These are phyloP conservation scores for Cololabis saira DNA, from an alignment of 2,113 vertebrate species.

Conservation along the genomic window DNA sequence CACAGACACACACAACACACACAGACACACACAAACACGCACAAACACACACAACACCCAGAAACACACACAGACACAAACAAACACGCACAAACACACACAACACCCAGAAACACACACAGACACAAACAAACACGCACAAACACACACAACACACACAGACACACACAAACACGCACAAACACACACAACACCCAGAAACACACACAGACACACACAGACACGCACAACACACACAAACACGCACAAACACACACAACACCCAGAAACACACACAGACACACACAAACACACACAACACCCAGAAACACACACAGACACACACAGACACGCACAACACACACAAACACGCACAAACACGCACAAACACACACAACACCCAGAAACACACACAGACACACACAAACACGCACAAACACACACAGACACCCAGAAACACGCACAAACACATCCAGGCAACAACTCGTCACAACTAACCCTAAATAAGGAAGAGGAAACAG, in stretches of 20 bases:
- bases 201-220: too few species aligned
- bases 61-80: constrained; percentile 54
- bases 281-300: constrained; percentile 27
- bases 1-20: constrained; percentile 16
- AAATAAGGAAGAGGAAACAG: background rate
- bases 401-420: too few species aligned
- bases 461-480: constrained; percentile 13
- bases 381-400: too few species aligned
- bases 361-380: constrained; percentile 17
- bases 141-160: constrained; percentile 58
- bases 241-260: too few species aligned
- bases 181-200: constrained; percentile 6
- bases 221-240: constrained; percentile 59
- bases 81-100: constrained; percentile 34
- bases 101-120: background rate
- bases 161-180: constrained; percentile 59
- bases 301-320: too few species aligned
- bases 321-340: too few species aligned
- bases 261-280: too few species aligned
- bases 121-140: too few species aligned
- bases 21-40: too few species aligned
- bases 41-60: constrained; percentile 57
- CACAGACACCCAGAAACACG: constrained; percentile 58
- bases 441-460: constrained; percentile 36
- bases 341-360: constrained; percentile 59